Conservation (phyloP, 2,888 invertebrate genomes). For the Rotaria socialis region DNA sequence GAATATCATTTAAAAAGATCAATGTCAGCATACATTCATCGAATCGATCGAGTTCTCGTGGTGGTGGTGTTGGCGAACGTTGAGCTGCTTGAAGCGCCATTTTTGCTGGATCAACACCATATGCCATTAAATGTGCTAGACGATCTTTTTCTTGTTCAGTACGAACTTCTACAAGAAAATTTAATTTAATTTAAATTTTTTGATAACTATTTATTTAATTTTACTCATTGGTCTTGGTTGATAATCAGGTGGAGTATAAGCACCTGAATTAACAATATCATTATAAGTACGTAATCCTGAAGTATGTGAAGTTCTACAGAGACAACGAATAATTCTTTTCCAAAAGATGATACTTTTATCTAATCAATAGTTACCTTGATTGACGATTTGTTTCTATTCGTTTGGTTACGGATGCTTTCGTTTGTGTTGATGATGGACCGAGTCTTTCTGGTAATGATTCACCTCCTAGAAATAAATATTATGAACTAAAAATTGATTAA, state of each 20-base stretch:
- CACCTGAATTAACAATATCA: slow-evolving; percentile 56
- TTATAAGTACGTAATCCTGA: slow-evolving; percentile 52
- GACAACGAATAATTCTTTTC: neutral
- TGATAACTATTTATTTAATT: neutral
- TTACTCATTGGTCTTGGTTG: slow-evolving; percentile 50
- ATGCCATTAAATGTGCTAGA: slow-evolving; percentile 59
- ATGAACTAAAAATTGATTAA: too few species aligned
- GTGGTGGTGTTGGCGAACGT: slow-evolving; percentile 46
- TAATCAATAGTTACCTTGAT: neutral
- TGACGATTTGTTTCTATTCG: neutral
- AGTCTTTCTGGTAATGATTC: slow-evolving; percentile 35
- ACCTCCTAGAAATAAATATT: neutral
- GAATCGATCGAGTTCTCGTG: slow-evolving; percentile 53
- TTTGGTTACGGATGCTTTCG: neutral
- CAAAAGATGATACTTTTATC: neutral
- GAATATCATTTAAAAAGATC: neutral
- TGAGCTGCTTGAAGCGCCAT: slow-evolving; percentile 46
- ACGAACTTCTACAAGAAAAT: slow-evolving; percentile 45
- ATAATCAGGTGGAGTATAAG: slow-evolving; percentile 55
- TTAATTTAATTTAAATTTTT: neutral
- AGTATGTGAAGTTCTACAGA: neutral
- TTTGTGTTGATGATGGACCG: slow-evolving; percentile 9
- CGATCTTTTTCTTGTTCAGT: slow-evolving; percentile 56
- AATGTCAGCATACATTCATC: slow-evolving; percentile 55
- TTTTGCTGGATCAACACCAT: slow-evolving; percentile 54